Base-by-base conservation (phyloP, 1,140 invertebrate species). In the Drosophila takahashii region DNA sequence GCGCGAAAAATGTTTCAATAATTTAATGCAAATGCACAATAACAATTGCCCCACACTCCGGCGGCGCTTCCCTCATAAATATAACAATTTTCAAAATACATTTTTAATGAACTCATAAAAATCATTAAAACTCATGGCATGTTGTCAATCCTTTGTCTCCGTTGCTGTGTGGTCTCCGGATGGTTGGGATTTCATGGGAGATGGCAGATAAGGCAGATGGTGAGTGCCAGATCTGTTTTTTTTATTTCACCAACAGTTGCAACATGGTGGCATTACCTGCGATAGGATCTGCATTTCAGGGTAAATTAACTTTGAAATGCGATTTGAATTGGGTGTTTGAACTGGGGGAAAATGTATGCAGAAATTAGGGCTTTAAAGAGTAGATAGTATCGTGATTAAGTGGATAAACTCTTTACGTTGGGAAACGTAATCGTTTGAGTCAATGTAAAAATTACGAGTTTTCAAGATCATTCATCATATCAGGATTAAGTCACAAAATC, bases 81-180 rank as follows among this genome's bases (percentile, higher is more conserved):
- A 70, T 70, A 70, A 70, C 27, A 70, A 70, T 70, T 70, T 70
- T 70, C 34, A 48, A 70, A 70, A 70, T 70, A 70, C 64, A 70
- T 70, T 70, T 70, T 70, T 70, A 70, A 70, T 70, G 64, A 70
- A 70, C 51, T 70, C 67, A 39, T 70, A 70, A 70, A 70, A 70
- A 70, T 70, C 50, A 70, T 70, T 57, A 70, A 56, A 36, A 29
- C 42, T n/a, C 67, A 16, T 52, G 36, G 45, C 62, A 67, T 47
- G 66, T 18, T 27, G 51, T 37, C 66, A 39, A 70, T 70, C 66
- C 66, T 56, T 70, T 69, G 66, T 70, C 41, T 69, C 16, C 13
- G 8, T n/a, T 16, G n/a, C 41, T 69, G 64, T 69, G 66, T 70
- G 66, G 66, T 70, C 67, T 48, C 36, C 26, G 27, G 16, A 9